A percentile compares a stretch with the other conserved stretches of the same genome.
These are phyloP conservation scores for Doryteuthis pealeii DNA, from an alignment of 1,140 invertebrate genomes.

Conservation along the genomic window DNA sequence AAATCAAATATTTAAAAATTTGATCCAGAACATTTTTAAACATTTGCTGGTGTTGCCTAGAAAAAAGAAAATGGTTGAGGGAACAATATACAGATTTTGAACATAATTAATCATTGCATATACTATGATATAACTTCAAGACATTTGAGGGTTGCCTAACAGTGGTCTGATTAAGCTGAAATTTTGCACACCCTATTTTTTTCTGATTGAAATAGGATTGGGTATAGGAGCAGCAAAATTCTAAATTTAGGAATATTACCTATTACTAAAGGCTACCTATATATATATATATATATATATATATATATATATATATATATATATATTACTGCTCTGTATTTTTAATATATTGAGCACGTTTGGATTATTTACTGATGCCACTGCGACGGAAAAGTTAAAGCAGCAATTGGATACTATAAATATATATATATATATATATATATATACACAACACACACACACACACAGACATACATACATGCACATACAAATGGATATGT, in stretches of 20 bases:
- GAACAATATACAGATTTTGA: neutral
- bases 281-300: neutral
- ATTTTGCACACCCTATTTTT: neutral
- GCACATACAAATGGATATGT: neutral
- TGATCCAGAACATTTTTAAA: too few relatives aligned
- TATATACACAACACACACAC: too few relatives aligned
- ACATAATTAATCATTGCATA: neutral
- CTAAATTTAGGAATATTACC: neutral
- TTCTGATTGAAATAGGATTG: neutral
- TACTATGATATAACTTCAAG: neutral
- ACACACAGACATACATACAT: too few relatives aligned
- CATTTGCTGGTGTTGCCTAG: too few relatives aligned
- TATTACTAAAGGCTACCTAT: too few relatives aligned
- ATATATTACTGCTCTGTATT: too few relatives aligned
- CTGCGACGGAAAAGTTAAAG: too few relatives aligned
- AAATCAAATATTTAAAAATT: too few relatives aligned
- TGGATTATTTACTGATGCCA: too few relatives aligned
- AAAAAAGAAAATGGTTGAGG: neutral
- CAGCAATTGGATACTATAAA: too few relatives aligned
- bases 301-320: neutral
- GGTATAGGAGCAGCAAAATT: neutral
- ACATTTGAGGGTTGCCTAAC: neutral
- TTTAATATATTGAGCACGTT: too few relatives aligned
- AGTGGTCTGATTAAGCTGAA: neutral
- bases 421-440: neutral